These are phyloP conservation scores for Propithecus perrieri DNA, from an alignment of 2,797 vertebrate genomes.

Conservation along the genomic window DNA sequence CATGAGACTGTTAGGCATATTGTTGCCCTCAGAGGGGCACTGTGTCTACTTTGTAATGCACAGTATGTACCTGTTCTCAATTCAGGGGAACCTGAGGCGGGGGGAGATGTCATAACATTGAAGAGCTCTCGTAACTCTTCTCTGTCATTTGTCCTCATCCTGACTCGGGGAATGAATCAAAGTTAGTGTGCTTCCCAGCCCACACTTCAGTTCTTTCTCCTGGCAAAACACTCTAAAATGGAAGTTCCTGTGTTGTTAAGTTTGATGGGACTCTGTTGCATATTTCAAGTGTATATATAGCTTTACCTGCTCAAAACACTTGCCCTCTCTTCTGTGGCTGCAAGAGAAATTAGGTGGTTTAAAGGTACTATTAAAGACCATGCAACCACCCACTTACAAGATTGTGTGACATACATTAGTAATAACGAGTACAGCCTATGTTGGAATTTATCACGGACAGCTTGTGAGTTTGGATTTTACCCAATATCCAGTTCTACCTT, in stretches of 20 bases:
- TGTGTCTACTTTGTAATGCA: background rate
- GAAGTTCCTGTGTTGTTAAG: conserved; percentile 42
- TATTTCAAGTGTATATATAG: conserved; percentile 32
- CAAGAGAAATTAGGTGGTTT: background rate
- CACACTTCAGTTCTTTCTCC: conserved; percentile 18
- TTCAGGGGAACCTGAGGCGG: background rate
- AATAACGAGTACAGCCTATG: background rate
- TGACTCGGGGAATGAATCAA: background rate
- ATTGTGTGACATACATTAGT: background rate
- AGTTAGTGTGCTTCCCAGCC: background rate
- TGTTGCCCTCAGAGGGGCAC: background rate
- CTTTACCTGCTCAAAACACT: background rate
- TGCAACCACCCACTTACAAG: background rate
- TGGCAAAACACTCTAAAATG: conserved; percentile 36
- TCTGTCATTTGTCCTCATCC: background rate
- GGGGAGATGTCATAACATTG: background rate
- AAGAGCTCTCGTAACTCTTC: background rate
- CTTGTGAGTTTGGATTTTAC: background rate
- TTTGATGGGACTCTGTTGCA: conserved; percentile 52
- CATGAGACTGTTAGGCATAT: background rate
- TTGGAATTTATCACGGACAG: background rate
- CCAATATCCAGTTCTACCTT: background rate
- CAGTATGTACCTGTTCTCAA: background rate
- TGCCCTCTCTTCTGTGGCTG: background rate
- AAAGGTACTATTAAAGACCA: background rate